Conservation (phyloP, 2,797 vertebrate genomes). For the Falco columbarius region DNA sequence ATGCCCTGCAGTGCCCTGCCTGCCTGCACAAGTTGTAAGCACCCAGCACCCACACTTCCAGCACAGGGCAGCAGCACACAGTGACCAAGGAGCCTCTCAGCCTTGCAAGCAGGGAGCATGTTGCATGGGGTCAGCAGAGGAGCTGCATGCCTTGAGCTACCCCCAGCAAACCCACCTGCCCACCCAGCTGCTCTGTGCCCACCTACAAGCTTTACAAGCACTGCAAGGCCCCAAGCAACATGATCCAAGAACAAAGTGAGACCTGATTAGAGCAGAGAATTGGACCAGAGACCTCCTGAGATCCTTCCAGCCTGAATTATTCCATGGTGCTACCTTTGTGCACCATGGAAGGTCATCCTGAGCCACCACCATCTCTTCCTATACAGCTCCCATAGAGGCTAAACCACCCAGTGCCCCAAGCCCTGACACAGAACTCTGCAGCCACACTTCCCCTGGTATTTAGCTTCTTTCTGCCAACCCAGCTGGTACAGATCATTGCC, state of each 20-base stretch:
- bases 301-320: neutral
- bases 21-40: neutral
- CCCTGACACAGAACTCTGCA: neutral
- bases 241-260: neutral
- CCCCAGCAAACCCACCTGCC: neutral
- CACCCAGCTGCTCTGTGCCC: neutral
- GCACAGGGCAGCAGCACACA: neutral
- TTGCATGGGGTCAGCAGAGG: fast-evolving
- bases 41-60: neutral
- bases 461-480: neutral
- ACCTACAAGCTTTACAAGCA: neutral
- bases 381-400: neutral
- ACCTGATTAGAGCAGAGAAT: neutral
- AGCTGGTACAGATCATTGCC: neutral
- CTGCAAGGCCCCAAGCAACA: neutral
- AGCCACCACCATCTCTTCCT: neutral
- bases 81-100: neutral
- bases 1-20: fast-evolving
- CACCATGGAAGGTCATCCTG: neutral
- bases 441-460: neutral
- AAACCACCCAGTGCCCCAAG: neutral
- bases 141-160: neutral
- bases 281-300: neutral
- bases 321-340: neutral
- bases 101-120: neutral